Conservation (phyloP, 2,888 invertebrate species). For the Gymnocheta viridis region DNA sequence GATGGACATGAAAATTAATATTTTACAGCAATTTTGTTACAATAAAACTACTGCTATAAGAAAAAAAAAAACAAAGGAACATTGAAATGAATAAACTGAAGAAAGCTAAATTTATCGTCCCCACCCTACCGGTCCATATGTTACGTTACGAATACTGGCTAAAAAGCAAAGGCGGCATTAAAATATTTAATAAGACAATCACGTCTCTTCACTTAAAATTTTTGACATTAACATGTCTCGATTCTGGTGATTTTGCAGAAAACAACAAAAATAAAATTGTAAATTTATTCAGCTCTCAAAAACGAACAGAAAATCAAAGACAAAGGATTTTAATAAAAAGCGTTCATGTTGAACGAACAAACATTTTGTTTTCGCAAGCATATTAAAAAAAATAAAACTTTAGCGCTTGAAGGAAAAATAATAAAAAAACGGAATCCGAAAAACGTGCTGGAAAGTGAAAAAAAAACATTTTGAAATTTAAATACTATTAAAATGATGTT, state of each 20-base stretch:
- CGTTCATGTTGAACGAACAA: slow-evolving; percentile 48
- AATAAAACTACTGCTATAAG: background rate
- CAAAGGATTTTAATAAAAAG: slow-evolving; percentile 58
- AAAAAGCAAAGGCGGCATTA: background rate
- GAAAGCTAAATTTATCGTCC: background rate
- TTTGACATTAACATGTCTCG: slow-evolving; percentile 66
- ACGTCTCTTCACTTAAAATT: slow-evolving; percentile 65
- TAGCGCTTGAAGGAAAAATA: slow-evolving; percentile 22
- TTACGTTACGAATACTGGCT: background rate
- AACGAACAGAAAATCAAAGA: slow-evolving; percentile 25
- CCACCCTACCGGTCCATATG: background rate
- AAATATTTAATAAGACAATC: slow-evolving; percentile 58
- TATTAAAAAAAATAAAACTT: slow-evolving; percentile 40
- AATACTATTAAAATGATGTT: slow-evolving; percentile 16
- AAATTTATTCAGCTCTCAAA: slow-evolving; percentile 49
- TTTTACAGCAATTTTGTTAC: background rate
- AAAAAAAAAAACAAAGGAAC: background rate
- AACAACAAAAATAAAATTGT: slow-evolving; percentile 40
- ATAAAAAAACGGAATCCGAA: slow-evolving; percentile 2
- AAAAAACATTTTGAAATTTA: slow-evolving; percentile 47
- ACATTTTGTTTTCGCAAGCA: slow-evolving; percentile 46
- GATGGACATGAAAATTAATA: slow-evolving; percentile 39
- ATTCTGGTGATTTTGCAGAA: slow-evolving; percentile 47
- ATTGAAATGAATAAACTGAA: background rate
- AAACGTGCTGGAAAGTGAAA: slow-evolving; percentile 58